A percentile compares a stretch with the other conserved stretches of the same genome.
Conservation (phyloP, 2,888 invertebrate species). For the Phaonia tiefii region DNA sequence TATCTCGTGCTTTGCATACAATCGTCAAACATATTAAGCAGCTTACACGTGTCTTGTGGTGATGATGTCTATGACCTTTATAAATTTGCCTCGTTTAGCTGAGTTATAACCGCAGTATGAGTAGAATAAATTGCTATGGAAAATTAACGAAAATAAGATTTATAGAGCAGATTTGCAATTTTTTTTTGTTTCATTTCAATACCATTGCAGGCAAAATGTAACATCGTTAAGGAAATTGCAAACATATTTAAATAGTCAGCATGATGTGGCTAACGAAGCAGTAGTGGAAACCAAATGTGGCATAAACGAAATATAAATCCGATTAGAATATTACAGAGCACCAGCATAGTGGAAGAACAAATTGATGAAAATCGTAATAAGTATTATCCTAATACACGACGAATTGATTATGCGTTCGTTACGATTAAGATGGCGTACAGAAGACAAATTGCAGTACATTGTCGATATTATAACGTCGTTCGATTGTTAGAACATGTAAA, state of each 20-base stretch:
- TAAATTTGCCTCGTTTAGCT: not conserved
- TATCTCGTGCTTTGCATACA: too few relatives aligned
- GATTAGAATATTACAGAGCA: not conserved
- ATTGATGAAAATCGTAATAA: not conserved
- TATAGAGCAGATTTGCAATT: not conserved
- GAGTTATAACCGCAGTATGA: too few relatives aligned
- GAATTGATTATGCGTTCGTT: not conserved
- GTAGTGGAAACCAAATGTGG: not conserved
- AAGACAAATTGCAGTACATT: too few relatives aligned
- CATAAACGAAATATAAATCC: not conserved
- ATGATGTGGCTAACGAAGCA: not conserved
- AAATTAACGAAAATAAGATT: slow-evolving; percentile 28
- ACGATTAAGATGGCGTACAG: too few relatives aligned
- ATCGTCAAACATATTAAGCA: too few relatives aligned
- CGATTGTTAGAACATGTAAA: too few relatives aligned
- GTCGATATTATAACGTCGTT: too few relatives aligned
- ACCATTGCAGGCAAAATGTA: not conserved
- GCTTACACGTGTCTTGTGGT: not conserved
- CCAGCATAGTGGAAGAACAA: not conserved
- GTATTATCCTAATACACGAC: not conserved
- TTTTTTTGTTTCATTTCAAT: not conserved
- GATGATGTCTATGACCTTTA: not conserved
- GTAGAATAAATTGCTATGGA: not conserved
- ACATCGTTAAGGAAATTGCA: slow-evolving; percentile 10
- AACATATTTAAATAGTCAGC: slow-evolving; percentile 25